Evolutionary conservation across 2,888 invertebrate genomes (phyloP), one percentile per base, ranked within the genome.

Genomic region (Eupithecia exiguata): DNA sequence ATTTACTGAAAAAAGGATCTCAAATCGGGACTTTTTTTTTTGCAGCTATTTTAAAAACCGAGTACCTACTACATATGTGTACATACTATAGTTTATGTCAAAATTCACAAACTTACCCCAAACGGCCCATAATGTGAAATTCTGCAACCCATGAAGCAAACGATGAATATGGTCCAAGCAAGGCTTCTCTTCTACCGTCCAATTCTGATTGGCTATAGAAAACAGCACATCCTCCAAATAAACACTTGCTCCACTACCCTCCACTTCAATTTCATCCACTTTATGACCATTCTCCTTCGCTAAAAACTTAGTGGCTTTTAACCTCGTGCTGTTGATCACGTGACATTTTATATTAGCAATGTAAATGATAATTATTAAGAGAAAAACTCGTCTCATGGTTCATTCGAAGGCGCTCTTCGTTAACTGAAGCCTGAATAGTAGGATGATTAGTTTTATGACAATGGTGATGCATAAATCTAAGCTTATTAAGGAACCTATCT

Each of bases 51-150:
- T 30, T 30, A 30, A 30, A 30, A 30, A 30, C 30, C 30, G 4
- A 30, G 30, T 30, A 30, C 30, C 30, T 30, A n/a, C n/a, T n/a
- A n/a, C n/a, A n/a, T n/a, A 3, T 30, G 30, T 30, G n/a, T 30
- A 30, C 30, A 74, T 49, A 0, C 0, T 14, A 62, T 62, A 62
- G 4, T 4, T 58, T n/a, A 12, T 5, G 25, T 0, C 25, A 35
- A 62, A 65, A 36, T n/a, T 5, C 21, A 21, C 1, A 63, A 69
- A 91, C 95, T 92, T 85, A 95, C 95, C 92, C 94, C 95, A 95
- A 78, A 95, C 94, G 0, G 95, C 95, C 95, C 95, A 95, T 25
- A 95, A 80, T 0, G 95, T 95, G 74, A 95, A 93, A 81, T 95
- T 95, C 80, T 93, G 92, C 78, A 95, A 84, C 67, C 87, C 87